phyloP scores from a whole-genome alignment of 2,888 invertebrate species.

The Himalopsyche anomala region DNA sequence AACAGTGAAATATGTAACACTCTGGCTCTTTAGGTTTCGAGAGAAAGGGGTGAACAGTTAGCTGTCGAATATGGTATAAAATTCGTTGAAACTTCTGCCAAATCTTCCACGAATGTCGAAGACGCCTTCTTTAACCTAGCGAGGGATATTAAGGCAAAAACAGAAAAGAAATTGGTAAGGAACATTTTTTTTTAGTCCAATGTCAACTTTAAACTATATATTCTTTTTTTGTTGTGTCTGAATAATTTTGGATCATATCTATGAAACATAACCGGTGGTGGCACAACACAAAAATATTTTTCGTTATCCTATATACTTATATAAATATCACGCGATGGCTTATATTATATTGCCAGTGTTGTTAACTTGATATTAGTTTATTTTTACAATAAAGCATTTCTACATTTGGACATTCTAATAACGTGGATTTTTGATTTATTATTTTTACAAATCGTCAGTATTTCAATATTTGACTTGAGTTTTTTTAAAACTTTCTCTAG shows the following conservation, averaged over 20 bases:
- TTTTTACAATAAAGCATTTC: no score
- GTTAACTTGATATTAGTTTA: no score
- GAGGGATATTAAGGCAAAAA: conserved; percentile 97
- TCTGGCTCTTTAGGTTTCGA: conserved; percentile 83
- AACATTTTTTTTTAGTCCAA: conserved; percentile 14
- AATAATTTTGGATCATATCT: not conserved
- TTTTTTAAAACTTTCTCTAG: no score
- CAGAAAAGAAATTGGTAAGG: conserved; percentile 97
- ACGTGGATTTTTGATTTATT: no score
- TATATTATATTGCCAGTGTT: no score
- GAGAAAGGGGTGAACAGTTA: conserved; percentile 96
- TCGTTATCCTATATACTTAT: no score
- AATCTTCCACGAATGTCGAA: conserved; percentile 98
- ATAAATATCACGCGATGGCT: no score
- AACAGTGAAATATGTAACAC: conserved; percentile 16
- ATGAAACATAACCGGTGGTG: not conserved
- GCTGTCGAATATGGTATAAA: conserved; percentile 99
- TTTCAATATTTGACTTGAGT: no score
- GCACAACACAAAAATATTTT: not conserved
- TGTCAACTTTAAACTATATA: not conserved
- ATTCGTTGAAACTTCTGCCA: conserved; percentile 99
- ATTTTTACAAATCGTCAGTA: no score
- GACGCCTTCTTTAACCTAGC: conserved; percentile 98
- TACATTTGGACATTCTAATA: no score
- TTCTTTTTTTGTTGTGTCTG: conserved; percentile 4